Conservation (phyloP, 2,797 vertebrate genomes). For the Sebastiscus albofasciatus region DNA sequence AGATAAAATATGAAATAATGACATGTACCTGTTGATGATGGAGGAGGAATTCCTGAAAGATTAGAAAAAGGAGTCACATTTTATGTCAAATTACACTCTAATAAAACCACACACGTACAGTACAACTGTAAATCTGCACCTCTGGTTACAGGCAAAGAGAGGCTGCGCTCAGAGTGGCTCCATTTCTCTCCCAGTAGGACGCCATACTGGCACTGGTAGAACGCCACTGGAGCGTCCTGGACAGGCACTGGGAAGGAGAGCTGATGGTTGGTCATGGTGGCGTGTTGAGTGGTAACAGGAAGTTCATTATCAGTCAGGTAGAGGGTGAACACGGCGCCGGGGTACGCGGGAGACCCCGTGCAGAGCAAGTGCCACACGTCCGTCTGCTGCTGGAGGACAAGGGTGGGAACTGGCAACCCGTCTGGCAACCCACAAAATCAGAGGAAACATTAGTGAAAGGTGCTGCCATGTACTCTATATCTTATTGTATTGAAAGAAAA, state of each 20-base stretch:
- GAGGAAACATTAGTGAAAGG: background rate
- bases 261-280: slow-evolving; percentile 42
- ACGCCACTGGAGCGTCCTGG: slow-evolving; percentile 42
- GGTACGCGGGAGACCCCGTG: slow-evolving; percentile 75
- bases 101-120: background rate
- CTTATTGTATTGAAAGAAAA: too few relatives aligned
- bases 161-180: slow-evolving; percentile 69
- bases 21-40: slow-evolving; percentile 46
- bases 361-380: slow-evolving; percentile 73
- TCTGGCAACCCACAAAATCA: slow-evolving; percentile 39
- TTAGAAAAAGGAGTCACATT: background rate
- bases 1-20: background rate
- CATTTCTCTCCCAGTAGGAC: slow-evolving; percentile 52
- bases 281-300: slow-evolving; percentile 23
- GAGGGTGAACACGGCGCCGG: slow-evolving; percentile 74
- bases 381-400: slow-evolving; percentile 60
- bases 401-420: slow-evolving; percentile 59
- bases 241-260: slow-evolving; percentile 65
- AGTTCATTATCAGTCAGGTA: slow-evolving; percentile 45
- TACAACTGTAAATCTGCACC: slow-evolving; percentile 24
- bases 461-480: background rate
- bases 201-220: slow-evolving; percentile 80
- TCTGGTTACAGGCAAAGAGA: slow-evolving; percentile 53
- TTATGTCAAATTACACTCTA: background rate
- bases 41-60: slow-evolving; percentile 56